Evolutionary conservation across 2,113 vertebrate genomes (phyloP).

Genomic region (Phainopepla nitens): DNA sequence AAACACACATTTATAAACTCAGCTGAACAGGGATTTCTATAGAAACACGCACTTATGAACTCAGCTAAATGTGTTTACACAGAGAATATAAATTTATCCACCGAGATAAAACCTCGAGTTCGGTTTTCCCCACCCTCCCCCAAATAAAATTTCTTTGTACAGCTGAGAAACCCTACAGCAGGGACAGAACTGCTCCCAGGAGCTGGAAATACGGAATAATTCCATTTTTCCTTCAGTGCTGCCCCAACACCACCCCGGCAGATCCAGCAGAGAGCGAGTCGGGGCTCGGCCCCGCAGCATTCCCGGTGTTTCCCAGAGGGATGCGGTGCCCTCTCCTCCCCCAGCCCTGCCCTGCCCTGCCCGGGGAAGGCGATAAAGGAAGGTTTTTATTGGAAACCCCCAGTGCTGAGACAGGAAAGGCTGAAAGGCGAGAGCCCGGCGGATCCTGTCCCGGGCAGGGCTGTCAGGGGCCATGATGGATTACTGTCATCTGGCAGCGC

Average conservation of each 20-base stretch:
- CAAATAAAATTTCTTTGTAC: not conserved
- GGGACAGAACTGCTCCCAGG: not conserved
- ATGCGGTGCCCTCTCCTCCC: constrained; percentile 4
- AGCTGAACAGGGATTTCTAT: fast-evolving
- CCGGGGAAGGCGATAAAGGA: constrained; percentile 30
- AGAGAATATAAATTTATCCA: not conserved
- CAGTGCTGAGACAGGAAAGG: constrained; percentile 60
- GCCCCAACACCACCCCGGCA: fast-evolving
- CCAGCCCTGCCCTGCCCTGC: not conserved
- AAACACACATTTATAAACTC: not conserved
- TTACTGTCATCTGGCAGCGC: constrained; percentile 80
- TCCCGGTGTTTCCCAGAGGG: not conserved
- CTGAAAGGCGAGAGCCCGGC: constrained; percentile 57
- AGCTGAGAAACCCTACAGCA: not conserved
- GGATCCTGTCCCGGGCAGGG: constrained; percentile 56
- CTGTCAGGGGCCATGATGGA: constrained; percentile 79
- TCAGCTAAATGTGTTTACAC: not conserved
- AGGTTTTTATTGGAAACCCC: constrained; percentile 60
- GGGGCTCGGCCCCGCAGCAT: fast-evolving
- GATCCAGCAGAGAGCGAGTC: fast-evolving
- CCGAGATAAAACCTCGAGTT: not conserved
- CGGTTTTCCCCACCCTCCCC: not conserved
- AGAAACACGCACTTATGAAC: not conserved
- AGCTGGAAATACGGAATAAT: not conserved
- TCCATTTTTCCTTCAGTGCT: not conserved